Conservation (phyloP, 1,140 invertebrate species). For the Drosophila nigromelanica region DNA sequence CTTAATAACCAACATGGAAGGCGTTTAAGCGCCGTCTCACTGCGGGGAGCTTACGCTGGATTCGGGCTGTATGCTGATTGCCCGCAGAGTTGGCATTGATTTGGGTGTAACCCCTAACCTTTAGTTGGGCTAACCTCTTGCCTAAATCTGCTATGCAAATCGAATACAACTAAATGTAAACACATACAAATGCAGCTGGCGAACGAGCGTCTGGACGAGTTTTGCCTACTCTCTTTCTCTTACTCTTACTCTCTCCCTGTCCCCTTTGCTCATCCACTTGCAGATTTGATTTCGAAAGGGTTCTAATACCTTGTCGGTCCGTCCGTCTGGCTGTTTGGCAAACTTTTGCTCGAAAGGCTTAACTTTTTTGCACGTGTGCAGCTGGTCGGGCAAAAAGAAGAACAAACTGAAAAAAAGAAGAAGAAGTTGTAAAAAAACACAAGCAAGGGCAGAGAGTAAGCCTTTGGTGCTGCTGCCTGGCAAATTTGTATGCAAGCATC, state of each 20-base stretch:
- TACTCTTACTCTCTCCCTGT: slow-evolving; percentile 1
- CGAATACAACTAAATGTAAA: slow-evolving; percentile 80
- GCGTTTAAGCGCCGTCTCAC: slow-evolving; percentile 43
- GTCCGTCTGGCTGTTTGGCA: slow-evolving; percentile 36
- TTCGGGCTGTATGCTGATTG: slow-evolving; percentile 45
- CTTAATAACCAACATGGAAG: slow-evolving; percentile 72
- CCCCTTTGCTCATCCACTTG: slow-evolving; percentile 13
- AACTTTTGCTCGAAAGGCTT: slow-evolving; percentile 73
- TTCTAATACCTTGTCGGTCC: slow-evolving; percentile 50
- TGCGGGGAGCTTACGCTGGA: slow-evolving; percentile 4
- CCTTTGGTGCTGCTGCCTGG: not conserved
- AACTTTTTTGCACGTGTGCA: slow-evolving; percentile 75
- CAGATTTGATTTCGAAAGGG: slow-evolving; percentile 63
- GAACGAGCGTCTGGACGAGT: slow-evolving; percentile 12
- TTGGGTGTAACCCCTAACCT: slow-evolving; percentile 49
- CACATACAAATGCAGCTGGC: slow-evolving; percentile 72
- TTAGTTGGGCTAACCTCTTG: not conserved
- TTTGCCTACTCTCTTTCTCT: slow-evolving; percentile 12
- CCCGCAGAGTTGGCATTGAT: slow-evolving; percentile 73
- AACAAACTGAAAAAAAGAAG: not conserved
- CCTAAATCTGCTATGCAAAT: slow-evolving; percentile 69
- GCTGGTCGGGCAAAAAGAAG: slow-evolving; percentile 27
- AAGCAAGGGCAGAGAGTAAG: slow-evolving; percentile 6
- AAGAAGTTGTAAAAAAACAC: slow-evolving; percentile 3
- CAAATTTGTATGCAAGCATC: slow-evolving; percentile 43